A percentile compares a stretch with the other conserved stretches of the same genome.
phyloP scores from a whole-genome alignment of 2,113 vertebrate genomes.

The Hemicordylus capensis region DNA sequence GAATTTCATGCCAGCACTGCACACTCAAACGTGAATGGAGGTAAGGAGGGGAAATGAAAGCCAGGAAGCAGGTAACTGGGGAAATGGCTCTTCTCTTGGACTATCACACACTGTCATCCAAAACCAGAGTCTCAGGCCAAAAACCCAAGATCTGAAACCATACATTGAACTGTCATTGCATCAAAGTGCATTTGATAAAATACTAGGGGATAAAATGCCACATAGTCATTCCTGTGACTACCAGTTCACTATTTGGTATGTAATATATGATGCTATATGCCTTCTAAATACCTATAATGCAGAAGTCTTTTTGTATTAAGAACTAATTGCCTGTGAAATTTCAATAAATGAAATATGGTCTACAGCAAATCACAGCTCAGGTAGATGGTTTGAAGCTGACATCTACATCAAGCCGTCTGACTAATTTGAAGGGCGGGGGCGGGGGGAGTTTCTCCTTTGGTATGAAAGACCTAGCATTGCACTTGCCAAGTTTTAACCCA shows the following conservation, averaged over 20 bases:
- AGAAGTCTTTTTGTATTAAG: constrained; percentile 30
- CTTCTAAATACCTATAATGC: constrained; percentile 34
- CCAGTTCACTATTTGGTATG: background rate
- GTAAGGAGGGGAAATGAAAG: too few relatives aligned
- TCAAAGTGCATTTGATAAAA: constrained; percentile 4
- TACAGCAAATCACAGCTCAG: constrained; percentile 43
- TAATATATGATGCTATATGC: constrained; percentile 2
- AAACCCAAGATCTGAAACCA: too few relatives aligned
- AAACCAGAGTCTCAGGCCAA: too few relatives aligned
- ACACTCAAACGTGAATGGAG: too few relatives aligned
- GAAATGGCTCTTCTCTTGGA: too few relatives aligned
- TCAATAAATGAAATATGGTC: constrained; percentile 42
- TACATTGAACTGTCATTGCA: constrained; percentile 36
- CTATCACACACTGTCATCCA: too few relatives aligned
- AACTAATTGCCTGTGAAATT: constrained; percentile 26
- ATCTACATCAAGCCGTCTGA: constrained; percentile 36
- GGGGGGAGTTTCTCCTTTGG: constrained; percentile 1
- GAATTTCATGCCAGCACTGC: too few relatives aligned
- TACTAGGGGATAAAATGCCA: constrained; percentile 2
- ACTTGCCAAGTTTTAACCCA: constrained; percentile 63
- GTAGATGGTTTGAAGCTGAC: background rate
- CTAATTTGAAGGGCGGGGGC: background rate
- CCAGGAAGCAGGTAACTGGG: too few relatives aligned
- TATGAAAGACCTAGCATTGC: constrained; percentile 47
- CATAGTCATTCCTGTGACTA: background rate